phyloP scores from a whole-genome alignment of 2,113 vertebrate species.

The Trematomus loennbergii region DNA sequence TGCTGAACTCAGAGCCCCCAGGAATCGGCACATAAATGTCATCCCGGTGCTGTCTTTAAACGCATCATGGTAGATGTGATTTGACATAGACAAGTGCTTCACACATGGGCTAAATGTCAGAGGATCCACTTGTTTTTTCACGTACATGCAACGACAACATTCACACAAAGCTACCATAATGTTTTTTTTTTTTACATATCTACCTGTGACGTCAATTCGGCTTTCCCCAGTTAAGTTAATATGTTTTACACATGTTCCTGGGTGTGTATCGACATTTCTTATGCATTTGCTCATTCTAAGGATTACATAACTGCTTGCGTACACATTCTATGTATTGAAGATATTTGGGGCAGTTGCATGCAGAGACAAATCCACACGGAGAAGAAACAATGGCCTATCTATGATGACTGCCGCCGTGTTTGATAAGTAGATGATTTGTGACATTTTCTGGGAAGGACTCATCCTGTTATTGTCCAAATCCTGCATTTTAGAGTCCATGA shows the following conservation, averaged over 20 bases:
- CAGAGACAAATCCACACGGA: conserved; percentile 19
- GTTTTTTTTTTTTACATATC: background rate
- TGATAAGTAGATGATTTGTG: conserved; percentile 72
- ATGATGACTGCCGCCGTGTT: conserved; percentile 41
- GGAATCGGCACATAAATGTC: conserved; percentile 62
- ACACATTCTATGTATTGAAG: conserved; percentile 10
- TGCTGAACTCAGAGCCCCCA: conserved; percentile 37
- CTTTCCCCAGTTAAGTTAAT: background rate
- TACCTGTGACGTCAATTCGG: background rate
- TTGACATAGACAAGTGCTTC: conserved; percentile 35
- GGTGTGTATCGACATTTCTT: conserved; percentile 17
- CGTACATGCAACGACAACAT: background rate
- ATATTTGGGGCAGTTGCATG: conserved; percentile 35
- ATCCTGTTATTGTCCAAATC: conserved; percentile 77
- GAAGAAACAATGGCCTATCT: conserved; percentile 62
- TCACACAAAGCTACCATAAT: background rate
- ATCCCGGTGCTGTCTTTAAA: conserved; percentile 59
- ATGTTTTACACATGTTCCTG: too few species aligned
- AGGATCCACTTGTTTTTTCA: background rate
- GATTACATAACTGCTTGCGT: conserved; percentile 24
- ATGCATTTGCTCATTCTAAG: conserved; percentile 19
- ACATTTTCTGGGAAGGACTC: conserved; percentile 69
- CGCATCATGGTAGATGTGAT: conserved; percentile 44
- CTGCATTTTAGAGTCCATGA: conserved; percentile 32
- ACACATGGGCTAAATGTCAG: background rate